Conservation (phyloP, 1,140 invertebrate species). For the Epicauta chinensis region DNA sequence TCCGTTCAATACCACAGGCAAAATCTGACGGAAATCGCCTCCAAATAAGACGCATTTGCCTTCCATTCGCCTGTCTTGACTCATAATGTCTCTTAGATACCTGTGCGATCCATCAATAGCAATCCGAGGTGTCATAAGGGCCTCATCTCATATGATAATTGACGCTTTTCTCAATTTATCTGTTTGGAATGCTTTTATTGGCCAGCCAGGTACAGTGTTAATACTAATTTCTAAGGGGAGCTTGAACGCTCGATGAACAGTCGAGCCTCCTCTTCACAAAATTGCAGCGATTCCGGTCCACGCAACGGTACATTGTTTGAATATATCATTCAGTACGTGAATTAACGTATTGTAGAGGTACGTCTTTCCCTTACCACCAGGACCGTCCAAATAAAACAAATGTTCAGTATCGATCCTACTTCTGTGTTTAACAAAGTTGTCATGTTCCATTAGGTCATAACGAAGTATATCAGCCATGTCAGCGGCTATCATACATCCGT, state of each 20-base stretch:
- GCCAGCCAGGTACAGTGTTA: slow-evolving; percentile 20
- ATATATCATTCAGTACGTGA: not conserved
- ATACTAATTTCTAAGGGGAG: slow-evolving; percentile 22
- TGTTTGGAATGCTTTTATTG: slow-evolving; percentile 2
- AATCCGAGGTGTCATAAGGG: slow-evolving; percentile 29
- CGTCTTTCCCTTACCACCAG: slow-evolving; percentile 31
- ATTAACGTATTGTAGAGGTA: slow-evolving; percentile 25
- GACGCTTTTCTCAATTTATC: slow-evolving; percentile 15
- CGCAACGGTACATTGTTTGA: slow-evolving; percentile 11
- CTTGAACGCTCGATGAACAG: slow-evolving; percentile 32
- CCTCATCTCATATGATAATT: slow-evolving; percentile 37
- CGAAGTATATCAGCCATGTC: too few species aligned
- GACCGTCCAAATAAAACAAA: slow-evolving; percentile 23
- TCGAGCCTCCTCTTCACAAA: slow-evolving; percentile 28
- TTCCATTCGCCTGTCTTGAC: not conserved
- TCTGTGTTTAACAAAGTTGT: too few species aligned
- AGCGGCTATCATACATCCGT: too few species aligned
- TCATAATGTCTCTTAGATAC: slow-evolving; percentile 22
- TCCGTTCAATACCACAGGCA: not conserved
- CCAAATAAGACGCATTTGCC: not conserved
- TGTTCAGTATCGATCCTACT: too few species aligned
- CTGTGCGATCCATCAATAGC: slow-evolving; percentile 28
- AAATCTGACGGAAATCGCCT: not conserved
- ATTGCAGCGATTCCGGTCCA: slow-evolving; percentile 35
- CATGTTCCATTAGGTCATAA: too few species aligned